Evolutionary conservation across 2,888 invertebrate genomes (phyloP).

Genomic region (Lydus trimaculatus): DNA sequence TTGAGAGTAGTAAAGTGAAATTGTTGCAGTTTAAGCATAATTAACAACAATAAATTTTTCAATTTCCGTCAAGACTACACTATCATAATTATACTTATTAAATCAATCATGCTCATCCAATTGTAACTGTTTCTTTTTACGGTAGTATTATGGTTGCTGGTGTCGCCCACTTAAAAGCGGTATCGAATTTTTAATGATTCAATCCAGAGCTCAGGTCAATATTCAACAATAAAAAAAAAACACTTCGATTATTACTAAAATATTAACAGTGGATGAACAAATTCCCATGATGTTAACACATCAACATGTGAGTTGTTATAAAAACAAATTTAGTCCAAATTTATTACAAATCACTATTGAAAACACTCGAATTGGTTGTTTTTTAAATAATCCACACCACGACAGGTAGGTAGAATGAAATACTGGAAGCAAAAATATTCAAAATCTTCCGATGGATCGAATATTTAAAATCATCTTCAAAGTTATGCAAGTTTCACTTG

Average conservation of each 20-base stretch:
- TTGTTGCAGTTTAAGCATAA: background rate
- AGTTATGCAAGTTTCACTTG: no score
- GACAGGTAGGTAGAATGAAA: background rate
- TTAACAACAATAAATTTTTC: constrained; percentile 2
- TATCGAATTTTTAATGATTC: constrained; percentile 5
- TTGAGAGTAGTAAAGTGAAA: background rate
- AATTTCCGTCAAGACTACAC: background rate
- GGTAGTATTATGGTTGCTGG: background rate
- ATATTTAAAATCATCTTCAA: background rate
- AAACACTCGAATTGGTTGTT: background rate
- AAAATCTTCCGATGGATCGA: background rate
- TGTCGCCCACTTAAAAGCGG: background rate
- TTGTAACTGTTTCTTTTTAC: background rate
- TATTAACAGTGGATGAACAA: background rate
- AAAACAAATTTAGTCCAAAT: no score
- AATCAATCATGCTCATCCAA: background rate
- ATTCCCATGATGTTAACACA: background rate
- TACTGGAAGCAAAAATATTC: no score
- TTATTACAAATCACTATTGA: background rate
- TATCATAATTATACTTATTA: constrained; percentile 1
- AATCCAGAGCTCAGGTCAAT: background rate
- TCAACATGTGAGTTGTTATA: no score
- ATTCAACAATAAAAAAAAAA: background rate
- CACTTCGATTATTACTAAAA: background rate
- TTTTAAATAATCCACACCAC: background rate